Percentiles rank a stretch among this genome's conserved stretches.
phyloP scores from a whole-genome alignment of 2,797 vertebrate genomes.

The Spea hammondii region DNA sequence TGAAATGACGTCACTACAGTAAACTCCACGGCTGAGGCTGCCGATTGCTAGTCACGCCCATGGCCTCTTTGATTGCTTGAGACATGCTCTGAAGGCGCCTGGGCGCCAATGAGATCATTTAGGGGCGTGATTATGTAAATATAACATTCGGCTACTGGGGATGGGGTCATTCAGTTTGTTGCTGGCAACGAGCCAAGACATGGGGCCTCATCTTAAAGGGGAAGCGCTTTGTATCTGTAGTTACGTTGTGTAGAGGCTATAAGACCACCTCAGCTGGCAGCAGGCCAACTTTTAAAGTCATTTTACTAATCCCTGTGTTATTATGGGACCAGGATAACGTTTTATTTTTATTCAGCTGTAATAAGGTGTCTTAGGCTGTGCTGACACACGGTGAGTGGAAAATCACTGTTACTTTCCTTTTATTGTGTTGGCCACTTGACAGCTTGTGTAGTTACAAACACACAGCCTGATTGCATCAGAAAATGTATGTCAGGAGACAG shows the following conservation, averaged over 20 bases:
- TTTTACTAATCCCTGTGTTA: no score
- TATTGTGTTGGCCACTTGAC: conserved; percentile 1
- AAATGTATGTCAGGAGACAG: not conserved
- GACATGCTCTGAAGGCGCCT: conserved; percentile 15
- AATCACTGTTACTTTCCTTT: conserved; percentile 9
- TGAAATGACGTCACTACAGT: conserved; percentile 7
- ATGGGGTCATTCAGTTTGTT: not conserved
- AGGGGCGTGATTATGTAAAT: not conserved
- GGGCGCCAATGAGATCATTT: conserved; percentile 2
- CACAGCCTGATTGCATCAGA: conserved; percentile 10
- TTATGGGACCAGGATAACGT: no score
- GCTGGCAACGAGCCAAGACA: not conserved
- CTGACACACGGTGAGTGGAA: conserved; percentile 21
- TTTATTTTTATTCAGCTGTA: no score
- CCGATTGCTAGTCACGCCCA: not conserved
- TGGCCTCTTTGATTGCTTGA: not conserved
- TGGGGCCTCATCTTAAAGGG: conserved; percentile 1
- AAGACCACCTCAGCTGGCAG: no score
- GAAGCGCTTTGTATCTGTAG: no score
- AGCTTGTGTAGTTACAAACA: conserved; percentile 1
- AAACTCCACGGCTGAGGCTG: not conserved
- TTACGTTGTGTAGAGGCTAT: no score
- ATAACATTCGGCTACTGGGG: not conserved
- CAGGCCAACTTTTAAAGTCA: no score
- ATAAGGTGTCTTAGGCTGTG: no score